Percentiles rank a stretch among this genome's conserved stretches.
Evolutionary conservation across 2,113 vertebrate species (phyloP).

Genomic region (western clawed frog (Xenopus tropicalis)): UCB_Xtro_10.0 CM004445.2:72566001-72566500

Average conservation of each 20-base stretch:
- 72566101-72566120: constrained; percentile 41
- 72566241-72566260: neutral
- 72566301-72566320: too few relatives aligned
- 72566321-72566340: too few relatives aligned
- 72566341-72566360: too few relatives aligned
- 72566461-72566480: too few relatives aligned
- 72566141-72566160: constrained; percentile 30
- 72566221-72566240: constrained; percentile 1
- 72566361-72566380: too few relatives aligned
- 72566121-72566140: constrained; percentile 29
- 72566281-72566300: too few relatives aligned
- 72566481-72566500: too few relatives aligned
- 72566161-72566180: constrained; percentile 30
- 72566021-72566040: constrained; percentile 10
- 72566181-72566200: constrained; percentile 28
- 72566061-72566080: constrained; percentile 29
- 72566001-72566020: constrained; percentile 8
- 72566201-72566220: constrained; percentile 14
- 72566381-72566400: too few relatives aligned
- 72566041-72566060: constrained; percentile 28
- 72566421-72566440: too few relatives aligned
- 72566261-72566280: too few relatives aligned
- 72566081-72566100: constrained; percentile 22
- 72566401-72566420: too few relatives aligned
- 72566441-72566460: too few relatives aligned